phyloP scores from a whole-genome alignment of 2,113 vertebrate species.

The Aspidoscelis tigris region DNA sequence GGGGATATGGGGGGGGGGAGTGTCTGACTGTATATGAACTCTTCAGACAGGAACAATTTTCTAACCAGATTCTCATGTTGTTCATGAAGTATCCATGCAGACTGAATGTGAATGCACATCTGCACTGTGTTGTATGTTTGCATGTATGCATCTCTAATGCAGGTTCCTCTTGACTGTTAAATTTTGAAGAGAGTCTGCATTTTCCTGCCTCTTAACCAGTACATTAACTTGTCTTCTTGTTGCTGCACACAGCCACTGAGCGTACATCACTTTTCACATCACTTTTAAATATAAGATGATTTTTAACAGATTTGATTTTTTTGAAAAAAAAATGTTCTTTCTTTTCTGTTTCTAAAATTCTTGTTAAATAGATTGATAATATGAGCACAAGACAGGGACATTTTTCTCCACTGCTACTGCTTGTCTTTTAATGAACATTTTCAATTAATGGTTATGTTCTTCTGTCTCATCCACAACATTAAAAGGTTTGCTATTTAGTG shows the following conservation, averaged over 20 bases:
- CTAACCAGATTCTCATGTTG: not conserved
- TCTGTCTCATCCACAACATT: conserved; percentile 63
- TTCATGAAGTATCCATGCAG: not conserved
- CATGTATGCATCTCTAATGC: not conserved
- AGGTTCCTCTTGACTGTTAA: not conserved
- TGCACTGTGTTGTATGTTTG: not conserved
- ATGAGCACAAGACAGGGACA: not conserved
- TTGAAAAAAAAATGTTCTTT: not conserved
- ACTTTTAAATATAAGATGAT: not conserved
- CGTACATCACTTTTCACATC: not conserved
- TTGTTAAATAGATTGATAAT: not conserved
- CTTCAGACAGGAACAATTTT: not conserved
- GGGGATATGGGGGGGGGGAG: no score
- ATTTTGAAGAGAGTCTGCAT: not conserved
- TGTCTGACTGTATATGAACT: no score
- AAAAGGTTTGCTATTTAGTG: conserved; percentile 60
- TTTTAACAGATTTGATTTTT: not conserved
- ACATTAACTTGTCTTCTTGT: not conserved
- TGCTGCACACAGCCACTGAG: not conserved
- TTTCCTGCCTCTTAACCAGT: not conserved
- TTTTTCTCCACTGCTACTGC: not conserved
- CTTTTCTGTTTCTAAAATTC: not conserved
- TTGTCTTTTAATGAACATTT: conserved; percentile 51
- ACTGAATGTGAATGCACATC: not conserved
- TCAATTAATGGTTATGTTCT: conserved; percentile 56